These are phyloP conservation scores for Microcebus griseorufus DNA, from an alignment of 2,113 vertebrate species.

Conservation along the genomic window DNA sequence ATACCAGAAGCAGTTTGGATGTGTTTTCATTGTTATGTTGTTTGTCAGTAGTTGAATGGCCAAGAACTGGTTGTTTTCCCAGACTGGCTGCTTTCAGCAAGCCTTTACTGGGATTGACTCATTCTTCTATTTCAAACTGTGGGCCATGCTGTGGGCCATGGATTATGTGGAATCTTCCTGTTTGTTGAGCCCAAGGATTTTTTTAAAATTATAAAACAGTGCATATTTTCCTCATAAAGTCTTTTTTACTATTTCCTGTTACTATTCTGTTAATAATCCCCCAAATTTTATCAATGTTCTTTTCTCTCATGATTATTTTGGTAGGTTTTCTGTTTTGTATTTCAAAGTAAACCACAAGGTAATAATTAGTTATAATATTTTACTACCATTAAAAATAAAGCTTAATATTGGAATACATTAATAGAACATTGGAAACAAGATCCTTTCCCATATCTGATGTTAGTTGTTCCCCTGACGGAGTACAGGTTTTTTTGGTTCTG, in stretches of 20 bases:
- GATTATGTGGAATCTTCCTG: neutral
- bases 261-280: neutral
- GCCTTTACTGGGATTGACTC: neutral
- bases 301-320: neutral
- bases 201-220: neutral
- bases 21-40: neutral
- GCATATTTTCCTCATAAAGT: neutral
- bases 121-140: conserved; percentile 2
- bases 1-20: neutral
- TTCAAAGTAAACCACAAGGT: neutral
- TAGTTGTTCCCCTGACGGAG: neutral
- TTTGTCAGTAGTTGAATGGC: neutral
- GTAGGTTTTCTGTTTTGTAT: neutral
- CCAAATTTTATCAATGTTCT: neutral
- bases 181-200: neutral
- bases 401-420: neutral
- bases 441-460: neutral
- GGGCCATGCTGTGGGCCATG: neutral
- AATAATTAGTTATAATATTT: neutral
- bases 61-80: neutral
- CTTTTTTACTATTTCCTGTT: neutral
- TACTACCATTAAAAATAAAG: neutral
- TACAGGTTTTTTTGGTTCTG: neutral
- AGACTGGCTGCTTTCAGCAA: conserved; percentile 9
- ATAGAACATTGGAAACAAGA: neutral